phyloP scores from a whole-genome alignment of 2,797 vertebrate species.

The Eulemur coronatus region DNA sequence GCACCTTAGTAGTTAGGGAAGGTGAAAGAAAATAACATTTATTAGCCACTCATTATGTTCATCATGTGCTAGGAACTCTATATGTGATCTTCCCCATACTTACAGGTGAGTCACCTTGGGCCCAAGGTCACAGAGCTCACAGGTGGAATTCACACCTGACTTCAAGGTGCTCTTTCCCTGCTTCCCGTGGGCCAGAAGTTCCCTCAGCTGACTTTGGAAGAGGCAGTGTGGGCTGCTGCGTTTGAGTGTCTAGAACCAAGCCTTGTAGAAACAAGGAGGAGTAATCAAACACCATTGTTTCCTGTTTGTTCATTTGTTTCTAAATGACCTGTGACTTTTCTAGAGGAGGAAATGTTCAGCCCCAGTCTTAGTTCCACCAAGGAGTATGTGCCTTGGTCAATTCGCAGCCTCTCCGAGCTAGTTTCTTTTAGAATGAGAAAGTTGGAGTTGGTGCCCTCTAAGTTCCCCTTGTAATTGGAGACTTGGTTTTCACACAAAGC shows the following conservation, averaged over 20 bases:
- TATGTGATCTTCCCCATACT: background rate
- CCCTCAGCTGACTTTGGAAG: background rate
- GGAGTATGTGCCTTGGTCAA: background rate
- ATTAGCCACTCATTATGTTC: background rate
- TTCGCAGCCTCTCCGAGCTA: background rate
- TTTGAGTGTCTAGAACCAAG: background rate
- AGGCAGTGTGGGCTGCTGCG: background rate
- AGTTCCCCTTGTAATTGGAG: background rate
- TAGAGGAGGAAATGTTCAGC: background rate
- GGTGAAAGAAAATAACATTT: background rate
- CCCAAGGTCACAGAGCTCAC: background rate
- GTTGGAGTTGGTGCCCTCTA: background rate
- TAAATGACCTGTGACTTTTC: background rate
- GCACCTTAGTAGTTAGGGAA: background rate
- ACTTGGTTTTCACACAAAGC: background rate
- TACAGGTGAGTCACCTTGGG: background rate
- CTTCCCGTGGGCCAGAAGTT: background rate
- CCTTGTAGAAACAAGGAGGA: background rate
- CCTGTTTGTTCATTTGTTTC: background rate
- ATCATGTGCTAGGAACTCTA: background rate
- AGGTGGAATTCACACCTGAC: background rate
- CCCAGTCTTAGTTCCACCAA: background rate
- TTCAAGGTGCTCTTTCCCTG: background rate
- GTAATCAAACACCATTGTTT: background rate
- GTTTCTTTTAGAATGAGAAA: background rate